Evolutionary conservation across 2,888 invertebrate genomes (phyloP), one percentile per base, ranked within the genome.

Genomic region (Hydriomena furcata): DNA sequence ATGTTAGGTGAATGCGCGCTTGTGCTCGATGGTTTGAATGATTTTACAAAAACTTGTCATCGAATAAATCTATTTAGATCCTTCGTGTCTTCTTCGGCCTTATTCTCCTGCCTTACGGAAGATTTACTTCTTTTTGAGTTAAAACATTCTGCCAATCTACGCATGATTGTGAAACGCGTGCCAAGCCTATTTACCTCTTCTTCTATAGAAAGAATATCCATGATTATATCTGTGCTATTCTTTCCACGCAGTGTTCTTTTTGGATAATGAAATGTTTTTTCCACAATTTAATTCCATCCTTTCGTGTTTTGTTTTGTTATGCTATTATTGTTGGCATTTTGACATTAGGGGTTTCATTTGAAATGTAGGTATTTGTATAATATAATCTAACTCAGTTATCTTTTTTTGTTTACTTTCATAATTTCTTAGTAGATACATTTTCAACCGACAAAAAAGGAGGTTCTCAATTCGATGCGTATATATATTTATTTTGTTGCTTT

Each of bases 231-330:
- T 28, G 32, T 34, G 20, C 20, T 43, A 13, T 8, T 73, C 48
- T 52, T 76, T 75, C 65, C 65, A 70, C 64, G 71, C 71, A 69
- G 69, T 74, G 67, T 76, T 76, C 74, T 72, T 76, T 73, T 72
- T 69, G 62, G 52, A 43, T 63, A 62, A 65, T 68, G 60, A 69
- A 67, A 71, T 66, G 64, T 72, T 75, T 41, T 73, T 68, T 58
- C 63, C 62, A 61, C 65, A 62, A 65, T 73, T 66, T 65, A 65
- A 68, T 67, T 71, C 61, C 62, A 66, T 71, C 65, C 64, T 65
- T 63, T 44, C 36, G 52, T 60, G 25, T 57, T 63, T 49, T 61
- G 58, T 58, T 64, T 57, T 52, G 43, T 20, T 31, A 24, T 42
- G 32, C 32, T 34, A 41, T 51, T 53, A 55, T 52, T 53, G 44